Evolutionary conservation across 2,797 vertebrate genomes (phyloP), one percentile per base, ranked within the genome.

Genomic region (Percopsis omiscomaycus): DNA sequence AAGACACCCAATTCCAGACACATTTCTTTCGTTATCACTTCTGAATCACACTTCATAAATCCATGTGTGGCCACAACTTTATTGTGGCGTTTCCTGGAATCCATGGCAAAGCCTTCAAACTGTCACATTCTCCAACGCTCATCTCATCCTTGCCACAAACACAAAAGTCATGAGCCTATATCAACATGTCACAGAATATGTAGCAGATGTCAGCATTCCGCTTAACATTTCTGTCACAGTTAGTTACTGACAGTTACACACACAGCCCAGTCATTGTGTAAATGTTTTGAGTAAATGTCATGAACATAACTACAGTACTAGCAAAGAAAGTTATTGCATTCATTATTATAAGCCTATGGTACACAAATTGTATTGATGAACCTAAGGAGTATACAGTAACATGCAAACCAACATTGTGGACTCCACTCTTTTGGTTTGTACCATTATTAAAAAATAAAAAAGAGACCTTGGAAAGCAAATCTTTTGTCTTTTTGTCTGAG

Each of bases 31-130:
- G 47, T 45, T 32, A 62, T 48, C 51, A 22, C 63, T 59, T 58
- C 16, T 52, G 60, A 44, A 64, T 49, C 62, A 44, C 60, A 71
- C 70, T 56, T 75, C 67, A 78, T 79, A 53, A 83, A 70, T 81
- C 57, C n/a, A 58, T 61, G 61, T 3, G 28, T 16, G 57, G 66
- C 27, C 45, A 57, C 37, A 27, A 42, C 47, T 58, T 67, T 58
- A 67, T 30, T 60, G 63, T 55, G 63, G 11, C 27, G 50, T 59
- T 71, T 74, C 27, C 29, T 71, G 58, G 56, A 77, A 63, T 58
- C 46, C 60, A 12, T 55, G 58, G 57, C 56, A 66, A 59, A 61
- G 64, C 68, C 46, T 13, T 30, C 46, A 55, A 55, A 48, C 4
- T 14, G 45, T 47, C 61, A 49, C 45, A n/a, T 45, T 61, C 53